These are phyloP conservation scores for Chelidonichthys spinosus DNA, from an alignment of 2,797 vertebrate genomes.

Conservation along the genomic window DNA sequence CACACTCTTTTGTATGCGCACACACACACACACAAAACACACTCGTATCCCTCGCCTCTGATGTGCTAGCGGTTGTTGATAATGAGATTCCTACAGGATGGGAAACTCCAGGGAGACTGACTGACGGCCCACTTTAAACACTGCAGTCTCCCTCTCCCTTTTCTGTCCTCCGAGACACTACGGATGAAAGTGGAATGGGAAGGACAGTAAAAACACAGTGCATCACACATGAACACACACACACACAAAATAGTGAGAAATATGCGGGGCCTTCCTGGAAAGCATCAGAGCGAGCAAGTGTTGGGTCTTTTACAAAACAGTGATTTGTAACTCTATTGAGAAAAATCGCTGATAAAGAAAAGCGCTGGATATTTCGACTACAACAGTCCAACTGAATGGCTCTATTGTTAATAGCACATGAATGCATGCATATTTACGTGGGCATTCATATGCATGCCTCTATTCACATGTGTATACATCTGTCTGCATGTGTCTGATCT, in stretches of 20 bases:
- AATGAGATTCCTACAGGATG: conserved; percentile 82
- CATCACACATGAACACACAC: conserved; percentile 34
- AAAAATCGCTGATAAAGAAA: conserved; percentile 8
- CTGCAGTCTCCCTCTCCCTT: conserved; percentile 56
- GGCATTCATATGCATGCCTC: conserved; percentile 38
- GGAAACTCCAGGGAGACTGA: conserved; percentile 76
- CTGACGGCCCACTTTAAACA: conserved; percentile 79
- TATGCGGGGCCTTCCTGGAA: conserved; percentile 38
- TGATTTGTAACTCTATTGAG: conserved; percentile 20
- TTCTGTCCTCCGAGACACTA: conserved; percentile 60
- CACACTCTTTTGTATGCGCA: conserved; percentile 21
- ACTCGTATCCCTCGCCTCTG: conserved; percentile 68
- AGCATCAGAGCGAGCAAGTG: conserved; percentile 24
- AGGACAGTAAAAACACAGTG: conserved; percentile 57
- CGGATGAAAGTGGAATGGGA: conserved; percentile 63
- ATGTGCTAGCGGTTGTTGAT: conserved; percentile 80
- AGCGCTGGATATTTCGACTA: not conserved
- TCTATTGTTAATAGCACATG: not conserved
- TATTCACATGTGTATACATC: conserved; percentile 39
- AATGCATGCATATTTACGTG: conserved; percentile 38
- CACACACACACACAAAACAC: conserved; percentile 34
- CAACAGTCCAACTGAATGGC: not conserved
- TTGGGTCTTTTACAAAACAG: conserved; percentile 25
- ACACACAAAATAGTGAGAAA: conserved; percentile 28
- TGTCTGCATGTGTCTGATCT: conserved; percentile 36